A percentile compares a stretch with the other conserved stretches of the same genome.
Evolutionary conservation across 2,888 invertebrate genomes (phyloP).

Genomic region (Blastobasis lacticolella): DNA sequence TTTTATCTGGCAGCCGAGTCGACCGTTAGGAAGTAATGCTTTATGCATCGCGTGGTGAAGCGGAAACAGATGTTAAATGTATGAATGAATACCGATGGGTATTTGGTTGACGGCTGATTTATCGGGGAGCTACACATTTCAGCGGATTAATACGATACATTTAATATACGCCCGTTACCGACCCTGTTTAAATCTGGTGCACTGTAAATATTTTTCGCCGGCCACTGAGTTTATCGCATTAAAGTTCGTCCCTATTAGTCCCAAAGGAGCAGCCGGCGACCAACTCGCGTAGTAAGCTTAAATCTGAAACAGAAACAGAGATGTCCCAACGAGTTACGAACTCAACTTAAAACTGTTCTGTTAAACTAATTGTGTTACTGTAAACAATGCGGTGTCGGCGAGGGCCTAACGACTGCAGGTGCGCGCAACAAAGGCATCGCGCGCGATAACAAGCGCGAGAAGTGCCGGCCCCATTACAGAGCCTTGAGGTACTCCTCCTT

Average conservation of each 20-base stretch:
- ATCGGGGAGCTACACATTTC: constrained; percentile 7
- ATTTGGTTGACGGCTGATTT: constrained; percentile 24
- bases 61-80: constrained; percentile 48
- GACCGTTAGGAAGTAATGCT: constrained; percentile 36
- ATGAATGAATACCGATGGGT: constrained; percentile 36
- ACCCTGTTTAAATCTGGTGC: neutral
- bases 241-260: too few relatives aligned
- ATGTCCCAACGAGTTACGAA: constrained; percentile 31
- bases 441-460: constrained; percentile 57
- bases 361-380: constrained; percentile 45
- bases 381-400: constrained; percentile 47
- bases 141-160: constrained; percentile 10
- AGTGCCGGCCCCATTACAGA: constrained; percentile 55
- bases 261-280: neutral
- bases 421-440: constrained; percentile 49
- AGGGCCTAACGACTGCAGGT: constrained; percentile 48
- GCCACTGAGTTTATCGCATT: too few relatives aligned
- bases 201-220: too few relatives aligned
- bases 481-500: constrained; percentile 44
- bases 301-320: constrained; percentile 32
- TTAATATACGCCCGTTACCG: neutral
- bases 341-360: constrained; percentile 49
- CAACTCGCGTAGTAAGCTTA: constrained; percentile 24
- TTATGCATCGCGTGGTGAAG: constrained; percentile 45
- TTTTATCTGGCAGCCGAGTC: constrained; percentile 29